These are phyloP conservation scores for Cylloceria caligata DNA, from an alignment of 2,888 invertebrate species.

Conservation along the genomic window DNA sequence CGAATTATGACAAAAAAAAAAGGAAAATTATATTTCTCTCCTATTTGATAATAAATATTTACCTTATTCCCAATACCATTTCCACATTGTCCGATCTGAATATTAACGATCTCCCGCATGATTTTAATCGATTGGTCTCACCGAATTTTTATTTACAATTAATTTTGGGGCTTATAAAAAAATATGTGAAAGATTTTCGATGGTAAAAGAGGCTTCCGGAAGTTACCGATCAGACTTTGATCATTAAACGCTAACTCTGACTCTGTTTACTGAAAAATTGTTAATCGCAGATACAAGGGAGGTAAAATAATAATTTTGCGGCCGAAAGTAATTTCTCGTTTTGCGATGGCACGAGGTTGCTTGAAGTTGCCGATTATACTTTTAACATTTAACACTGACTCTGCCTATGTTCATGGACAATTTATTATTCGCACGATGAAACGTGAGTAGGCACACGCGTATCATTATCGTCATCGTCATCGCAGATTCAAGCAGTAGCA, in stretches of 20 bases:
- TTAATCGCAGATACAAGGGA: no score
- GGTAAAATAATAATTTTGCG: background rate
- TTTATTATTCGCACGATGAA: conserved; percentile 46
- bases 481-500: conserved; percentile 47
- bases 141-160: conserved; percentile 21
- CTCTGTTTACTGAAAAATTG: no score
- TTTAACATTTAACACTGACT: conserved; percentile 2
- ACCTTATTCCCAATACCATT: conserved; percentile 93
- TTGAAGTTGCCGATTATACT: conserved; percentile 12
- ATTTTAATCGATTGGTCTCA: conserved; percentile 79
- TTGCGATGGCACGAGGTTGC: conserved; percentile 6
- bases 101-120: conserved; percentile 93
- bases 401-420: conserved; percentile 30
- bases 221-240: no score
- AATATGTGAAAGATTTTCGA: no score
- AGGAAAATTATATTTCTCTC: conserved; percentile 74
- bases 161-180: background rate
- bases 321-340: background rate
- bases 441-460: conserved; percentile 12
- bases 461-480: conserved; percentile 26
- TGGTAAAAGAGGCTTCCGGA: no score
- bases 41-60: conserved; percentile 69
- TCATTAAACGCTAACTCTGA: no score
- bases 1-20: conserved; percentile 38
- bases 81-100: conserved; percentile 94